Evolutionary conservation across 2,797 vertebrate genomes (phyloP), one percentile per base, ranked within the genome.

Genomic region (Spea hammondii): DNA sequence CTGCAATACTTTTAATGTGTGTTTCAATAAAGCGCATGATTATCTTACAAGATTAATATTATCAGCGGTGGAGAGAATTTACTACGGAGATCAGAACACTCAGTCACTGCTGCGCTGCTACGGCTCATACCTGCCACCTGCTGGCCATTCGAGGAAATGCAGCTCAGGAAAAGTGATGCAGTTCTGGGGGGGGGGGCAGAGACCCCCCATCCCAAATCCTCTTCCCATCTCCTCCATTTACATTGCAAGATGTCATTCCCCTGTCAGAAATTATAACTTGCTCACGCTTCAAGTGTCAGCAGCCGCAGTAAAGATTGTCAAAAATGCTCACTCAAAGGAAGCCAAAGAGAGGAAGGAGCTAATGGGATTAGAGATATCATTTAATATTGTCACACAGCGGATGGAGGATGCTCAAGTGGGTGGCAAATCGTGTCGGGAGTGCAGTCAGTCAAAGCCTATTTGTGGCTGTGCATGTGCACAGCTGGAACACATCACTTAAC

Each of bases 281-380:
- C 77, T 78, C 69, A 76, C 77, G 69, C 81, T 80, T 84, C 82
- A 69, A 62, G 78, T 80, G 83, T 72, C 84, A 77, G 78, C 62
- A 49, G 68, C 67, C 67, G 69, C 76, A 53, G 78, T 8, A 62
- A 69, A 82, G 84, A 65, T 78, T 79, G 84, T 85, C 82, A 82
- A 72, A 83, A 83, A 47, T 53, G 80, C 74, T 86, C 83, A 77
- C 46, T 69, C 12, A 79, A 32, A 69, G 76, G 74, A 78, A 77
- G 86, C 81, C 68, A 83, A 83, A 81, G 73, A 83, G 77, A 83
- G 72, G 82, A 77, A 71, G 70, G 72, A 47, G 76, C 84, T 80
- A 79, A 84, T 76, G 50, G 81, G 82, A 74, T 57, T 71, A 73
- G 79, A 79, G 80, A 70, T 55, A 77, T 84, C 76, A 79, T 78